Evolutionary conservation across 1,140 invertebrate genomes (phyloP).

Genomic region (Leptoteleia sp.): DNA sequence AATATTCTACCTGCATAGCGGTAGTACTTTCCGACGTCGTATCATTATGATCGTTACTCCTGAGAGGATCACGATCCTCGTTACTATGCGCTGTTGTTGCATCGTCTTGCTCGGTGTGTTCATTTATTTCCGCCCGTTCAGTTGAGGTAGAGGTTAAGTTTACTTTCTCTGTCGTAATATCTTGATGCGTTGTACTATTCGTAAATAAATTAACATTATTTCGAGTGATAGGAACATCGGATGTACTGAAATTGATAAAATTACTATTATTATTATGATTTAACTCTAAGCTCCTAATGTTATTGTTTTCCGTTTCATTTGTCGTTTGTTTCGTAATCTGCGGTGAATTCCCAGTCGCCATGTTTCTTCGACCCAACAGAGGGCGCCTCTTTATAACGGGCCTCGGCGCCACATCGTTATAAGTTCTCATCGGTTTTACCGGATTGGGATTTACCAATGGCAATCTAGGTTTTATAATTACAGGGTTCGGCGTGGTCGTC

Average conservation of each 20-base stretch:
- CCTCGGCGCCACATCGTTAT: conserved; percentile 76
- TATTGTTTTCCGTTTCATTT: not conserved
- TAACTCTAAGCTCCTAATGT: not conserved
- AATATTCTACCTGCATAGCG: too few species aligned
- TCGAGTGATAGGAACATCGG: conserved; percentile 36
- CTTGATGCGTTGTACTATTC: conserved; percentile 14
- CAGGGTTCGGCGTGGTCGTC: conserved; percentile 75
- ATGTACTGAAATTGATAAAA: conserved; percentile 7
- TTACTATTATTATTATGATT: conserved; percentile 5
- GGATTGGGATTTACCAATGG: conserved; percentile 74
- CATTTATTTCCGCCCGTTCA: conserved; percentile 2
- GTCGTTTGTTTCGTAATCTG: conserved; percentile 9
- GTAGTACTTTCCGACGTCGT: too few species aligned
- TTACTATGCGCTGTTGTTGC: too few species aligned
- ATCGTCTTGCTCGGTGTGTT: not conserved
- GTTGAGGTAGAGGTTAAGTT: conserved; percentile 2
- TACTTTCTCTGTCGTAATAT: conserved; percentile 6
- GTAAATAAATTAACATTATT: conserved; percentile 8
- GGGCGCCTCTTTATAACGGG: conserved; percentile 75
- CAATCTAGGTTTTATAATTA: conserved; percentile 74
- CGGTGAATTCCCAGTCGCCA: conserved; percentile 9
- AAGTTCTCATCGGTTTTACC: conserved; percentile 73
- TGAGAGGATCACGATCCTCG: too few species aligned
- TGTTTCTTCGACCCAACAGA: conserved; percentile 60
- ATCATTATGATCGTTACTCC: too few species aligned